Conservation (phyloP, 2,888 invertebrate genomes). For the Hirudinaria manillensis region DNA sequence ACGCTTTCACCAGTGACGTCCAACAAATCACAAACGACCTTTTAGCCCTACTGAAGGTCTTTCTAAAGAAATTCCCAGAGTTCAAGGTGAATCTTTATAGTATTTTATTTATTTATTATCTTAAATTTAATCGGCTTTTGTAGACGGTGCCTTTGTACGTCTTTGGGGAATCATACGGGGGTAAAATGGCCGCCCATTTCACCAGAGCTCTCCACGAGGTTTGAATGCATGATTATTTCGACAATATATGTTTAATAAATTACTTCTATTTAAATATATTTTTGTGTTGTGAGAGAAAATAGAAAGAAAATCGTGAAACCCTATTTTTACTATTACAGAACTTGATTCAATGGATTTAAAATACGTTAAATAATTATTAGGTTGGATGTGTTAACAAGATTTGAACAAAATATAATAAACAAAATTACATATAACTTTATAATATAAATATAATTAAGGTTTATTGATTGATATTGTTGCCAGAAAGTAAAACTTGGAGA, state of each 20-base stretch:
- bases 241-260: no score
- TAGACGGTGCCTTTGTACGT: conserved; percentile 40
- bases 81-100: conserved; percentile 34
- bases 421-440: conserved; percentile 14
- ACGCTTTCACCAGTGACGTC: conserved; percentile 36
- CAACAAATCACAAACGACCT: conserved; percentile 36
- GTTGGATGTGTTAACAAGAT: background rate
- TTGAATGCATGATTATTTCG: background rate
- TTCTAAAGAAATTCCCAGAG: conserved; percentile 35
- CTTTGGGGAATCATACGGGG: conserved; percentile 42
- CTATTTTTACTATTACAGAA: no score
- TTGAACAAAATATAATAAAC: conserved; percentile 4
- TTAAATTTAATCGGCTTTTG: conserved; percentile 8
- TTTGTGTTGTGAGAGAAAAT: no score
- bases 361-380: no score
- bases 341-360: no score
- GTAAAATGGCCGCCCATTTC: conserved; percentile 40
- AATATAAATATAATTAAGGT: background rate
- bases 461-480: background rate
- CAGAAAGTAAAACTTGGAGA: conserved; percentile 32
- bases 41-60: conserved; percentile 29
- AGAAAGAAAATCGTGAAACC: no score
- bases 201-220: conserved; percentile 37
- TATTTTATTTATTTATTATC: conserved; percentile 19
- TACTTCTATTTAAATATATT: no score